Base-by-base conservation (phyloP, 2,888 invertebrate species). In the Cryptophagus acutangulus region DNA sequence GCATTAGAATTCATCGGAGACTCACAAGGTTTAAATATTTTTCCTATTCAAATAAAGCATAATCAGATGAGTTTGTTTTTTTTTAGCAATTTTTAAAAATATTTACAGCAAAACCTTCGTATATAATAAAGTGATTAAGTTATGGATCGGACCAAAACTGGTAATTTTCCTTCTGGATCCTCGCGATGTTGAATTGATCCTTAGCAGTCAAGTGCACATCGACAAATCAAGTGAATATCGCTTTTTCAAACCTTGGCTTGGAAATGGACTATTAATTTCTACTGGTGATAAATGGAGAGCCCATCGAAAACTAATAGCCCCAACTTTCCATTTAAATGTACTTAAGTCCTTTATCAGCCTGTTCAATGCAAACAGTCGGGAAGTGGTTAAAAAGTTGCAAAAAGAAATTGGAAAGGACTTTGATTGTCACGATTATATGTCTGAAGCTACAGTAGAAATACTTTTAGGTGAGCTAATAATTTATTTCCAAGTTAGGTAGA, bases 301-400 rank as follows among this genome's bases (percentile, higher is more conserved):
- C 13, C 88, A 89, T 66, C 79, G 89, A 55, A 88, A 88, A 72
- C 72, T 89, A 52, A 89, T 89, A 52, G 88, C 89, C 6, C 89
- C 89, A 31, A 88, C 88, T 48, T 89, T 89, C 81, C 88, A 89
- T 63, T 74, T 89, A 69, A 89, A 89, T 68, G 87, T 89, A 1
- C 71, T 89, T 54, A 88, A 88, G 74, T 85, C 86, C 55, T 89
- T 89, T 72, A 85, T 89, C 58, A 84, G 86, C 61, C 72, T 88
- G 20, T 89, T 89, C 73, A 88, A 89, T 63, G 84, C 82, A 46
- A 88, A 88, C 71, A 87, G 87, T 29, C 75, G 77, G 31, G 77
- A 81, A 38, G 84, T 86, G 3, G 84, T 87, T 2, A 77, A 79
- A 41, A 85, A 81, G 61, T 71, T 87, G 67, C 78, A 78, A 65